Evolutionary conservation across 2,888 invertebrate species (phyloP).

Genomic region (Synergus gifuensis): DNA sequence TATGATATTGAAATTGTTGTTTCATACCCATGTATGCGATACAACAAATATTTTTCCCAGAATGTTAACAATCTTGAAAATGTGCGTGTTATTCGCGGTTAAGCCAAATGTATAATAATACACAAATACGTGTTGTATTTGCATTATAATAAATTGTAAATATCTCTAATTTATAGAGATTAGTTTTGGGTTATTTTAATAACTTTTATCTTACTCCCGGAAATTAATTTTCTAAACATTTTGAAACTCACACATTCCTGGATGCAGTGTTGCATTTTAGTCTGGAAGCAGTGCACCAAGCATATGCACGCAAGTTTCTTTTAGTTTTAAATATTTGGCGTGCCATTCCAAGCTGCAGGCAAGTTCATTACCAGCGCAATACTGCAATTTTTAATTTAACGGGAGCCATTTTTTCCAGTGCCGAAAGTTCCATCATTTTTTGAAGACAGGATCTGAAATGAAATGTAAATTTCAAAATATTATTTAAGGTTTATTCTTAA

Average conservation of each 20-base stretch:
- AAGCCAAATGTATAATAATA: too few species aligned
- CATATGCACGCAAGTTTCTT: background rate
- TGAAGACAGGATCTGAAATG: background rate
- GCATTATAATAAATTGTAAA: too few species aligned
- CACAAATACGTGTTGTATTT: background rate
- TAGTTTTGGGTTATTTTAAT: background rate
- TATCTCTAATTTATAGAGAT: too few species aligned
- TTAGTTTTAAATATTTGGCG: constrained; percentile 17
- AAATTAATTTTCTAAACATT: background rate
- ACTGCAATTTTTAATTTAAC: constrained; percentile 36
- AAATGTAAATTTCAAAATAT: too few species aligned
- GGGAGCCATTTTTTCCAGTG: background rate
- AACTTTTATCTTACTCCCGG: background rate
- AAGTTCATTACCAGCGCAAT: constrained; percentile 33
- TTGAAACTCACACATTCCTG: background rate
- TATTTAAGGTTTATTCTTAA: too few species aligned
- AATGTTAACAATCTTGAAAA: background rate
- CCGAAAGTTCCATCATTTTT: constrained; percentile 14
- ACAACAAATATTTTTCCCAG: background rate
- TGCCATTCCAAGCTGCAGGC: constrained; percentile 7
- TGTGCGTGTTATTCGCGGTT: background rate
- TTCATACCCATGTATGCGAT: constrained; percentile 41
- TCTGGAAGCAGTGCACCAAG: background rate
- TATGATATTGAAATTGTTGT: constrained; percentile 40
- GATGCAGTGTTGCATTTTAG: background rate